phyloP scores from a whole-genome alignment of 2,113 vertebrate species.

The Alethe diademata region DNA sequence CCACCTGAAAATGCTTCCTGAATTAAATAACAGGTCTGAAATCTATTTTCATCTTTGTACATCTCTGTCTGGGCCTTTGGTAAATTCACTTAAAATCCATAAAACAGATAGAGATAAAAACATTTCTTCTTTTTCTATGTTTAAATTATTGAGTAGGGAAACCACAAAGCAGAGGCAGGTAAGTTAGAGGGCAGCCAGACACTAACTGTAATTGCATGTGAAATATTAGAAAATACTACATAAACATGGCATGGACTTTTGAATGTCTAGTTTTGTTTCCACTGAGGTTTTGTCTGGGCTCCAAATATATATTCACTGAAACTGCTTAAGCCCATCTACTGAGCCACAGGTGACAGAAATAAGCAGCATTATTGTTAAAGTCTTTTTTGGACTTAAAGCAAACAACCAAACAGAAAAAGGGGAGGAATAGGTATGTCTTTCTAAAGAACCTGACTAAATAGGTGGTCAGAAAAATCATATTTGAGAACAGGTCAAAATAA shows the following conservation, averaged over 20 bases:
- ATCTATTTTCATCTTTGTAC: neutral
- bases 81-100: neutral
- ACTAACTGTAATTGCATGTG: slow-evolving; percentile 23
- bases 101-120: neutral
- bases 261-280: slow-evolving; percentile 19
- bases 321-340: neutral
- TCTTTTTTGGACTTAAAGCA: neutral
- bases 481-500: neutral
- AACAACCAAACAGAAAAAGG: neutral
- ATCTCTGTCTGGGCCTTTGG: neutral
- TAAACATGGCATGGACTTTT: slow-evolving; percentile 19
- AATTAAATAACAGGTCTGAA: slow-evolving; percentile 20
- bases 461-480: neutral
- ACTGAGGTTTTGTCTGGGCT: slow-evolving; percentile 25
- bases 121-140: neutral
- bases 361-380: neutral
- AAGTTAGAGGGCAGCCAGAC: slow-evolving; percentile 11
- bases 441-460: neutral
- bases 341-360: slow-evolving; percentile 28
- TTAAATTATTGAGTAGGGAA: neutral
- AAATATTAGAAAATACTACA: slow-evolving; percentile 46
- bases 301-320: neutral
- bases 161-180: neutral
- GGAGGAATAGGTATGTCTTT: neutral
- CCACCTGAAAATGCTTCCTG: neutral